Evolutionary conservation across 2,113 vertebrate genomes (phyloP).

Genomic region (Erpornis zantholeuca): DNA sequence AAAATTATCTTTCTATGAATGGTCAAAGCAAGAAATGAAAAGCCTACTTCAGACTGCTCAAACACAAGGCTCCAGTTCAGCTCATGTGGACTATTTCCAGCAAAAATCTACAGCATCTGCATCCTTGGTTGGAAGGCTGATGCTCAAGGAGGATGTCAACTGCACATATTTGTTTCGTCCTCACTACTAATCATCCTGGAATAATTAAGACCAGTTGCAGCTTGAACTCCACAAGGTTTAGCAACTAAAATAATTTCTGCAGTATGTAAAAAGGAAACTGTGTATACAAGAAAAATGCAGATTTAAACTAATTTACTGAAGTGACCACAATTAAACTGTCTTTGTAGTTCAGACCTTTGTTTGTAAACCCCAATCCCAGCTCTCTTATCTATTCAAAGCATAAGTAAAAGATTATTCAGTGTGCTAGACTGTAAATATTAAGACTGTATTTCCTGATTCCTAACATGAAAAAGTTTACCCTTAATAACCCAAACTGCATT

Average conservation of each 20-base stretch:
- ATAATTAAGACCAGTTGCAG: neutral
- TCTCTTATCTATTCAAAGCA: constrained; percentile 33
- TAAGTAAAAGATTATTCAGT: neutral
- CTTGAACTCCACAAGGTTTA: neutral
- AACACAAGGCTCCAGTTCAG: neutral
- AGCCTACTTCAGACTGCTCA: neutral
- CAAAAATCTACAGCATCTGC: neutral
- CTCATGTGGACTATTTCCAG: neutral
- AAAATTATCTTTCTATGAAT: neutral
- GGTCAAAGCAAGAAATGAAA: neutral
- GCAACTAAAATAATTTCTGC: neutral
- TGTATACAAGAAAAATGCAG: neutral
- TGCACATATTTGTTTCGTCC: neutral
- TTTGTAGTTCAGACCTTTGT: constrained; percentile 8
- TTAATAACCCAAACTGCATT: constrained; percentile 7
- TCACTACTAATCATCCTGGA: neutral
- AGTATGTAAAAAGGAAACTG: neutral
- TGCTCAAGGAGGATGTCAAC: neutral
- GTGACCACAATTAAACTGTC: neutral
- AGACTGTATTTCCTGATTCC: constrained; percentile 19
- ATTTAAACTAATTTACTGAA: neutral
- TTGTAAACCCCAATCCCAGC: neutral
- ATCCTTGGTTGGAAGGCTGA: neutral
- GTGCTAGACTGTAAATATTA: constrained; percentile 41
- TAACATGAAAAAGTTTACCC: constrained; percentile 5